These are phyloP conservation scores for Acrobasis suavella DNA, from an alignment of 2,888 invertebrate species.

Conservation along the genomic window DNA sequence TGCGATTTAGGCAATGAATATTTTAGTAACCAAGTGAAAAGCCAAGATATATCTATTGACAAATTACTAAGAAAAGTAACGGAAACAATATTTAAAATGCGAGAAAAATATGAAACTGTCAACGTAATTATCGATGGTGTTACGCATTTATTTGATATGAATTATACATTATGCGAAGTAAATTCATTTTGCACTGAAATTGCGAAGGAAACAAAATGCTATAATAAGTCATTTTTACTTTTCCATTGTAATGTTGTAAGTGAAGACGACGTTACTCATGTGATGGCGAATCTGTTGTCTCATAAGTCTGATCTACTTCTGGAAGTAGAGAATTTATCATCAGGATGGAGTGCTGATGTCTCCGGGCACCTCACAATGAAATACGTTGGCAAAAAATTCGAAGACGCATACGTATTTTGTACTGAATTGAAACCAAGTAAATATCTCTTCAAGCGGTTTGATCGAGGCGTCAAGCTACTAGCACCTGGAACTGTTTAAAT, in stretches of 20 bases:
- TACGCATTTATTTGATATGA: constrained; percentile 86
- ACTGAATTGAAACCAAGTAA: constrained; percentile 54
- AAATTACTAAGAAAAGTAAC: constrained; percentile 65
- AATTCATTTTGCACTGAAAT: constrained; percentile 75
- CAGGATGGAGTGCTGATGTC: constrained; percentile 88
- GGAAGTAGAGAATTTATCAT: constrained; percentile 85
- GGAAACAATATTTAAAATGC: constrained; percentile 58
- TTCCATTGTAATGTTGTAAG: constrained; percentile 83
- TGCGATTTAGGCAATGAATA: constrained; percentile 58
- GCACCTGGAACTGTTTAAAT: constrained; percentile 84
- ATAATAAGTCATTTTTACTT: constrained; percentile 66
- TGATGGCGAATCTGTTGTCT: constrained; percentile 83
- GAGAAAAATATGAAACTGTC: constrained; percentile 61
- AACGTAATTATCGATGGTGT: constrained; percentile 88
- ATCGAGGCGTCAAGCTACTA: constrained; percentile 88
- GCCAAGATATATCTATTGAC: constrained; percentile 56
- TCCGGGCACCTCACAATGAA: constrained; percentile 85
- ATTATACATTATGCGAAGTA: constrained; percentile 76
- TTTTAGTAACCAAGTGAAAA: constrained; percentile 44
- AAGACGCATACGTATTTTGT: constrained; percentile 50
- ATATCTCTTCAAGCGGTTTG: constrained; percentile 87
- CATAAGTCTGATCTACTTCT: constrained; percentile 85
- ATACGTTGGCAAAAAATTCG: constrained; percentile 62
- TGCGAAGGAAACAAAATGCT: constrained; percentile 56
- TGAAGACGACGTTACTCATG: constrained; percentile 80